Percentiles rank a stretch among this genome's conserved stretches.
phyloP scores from a whole-genome alignment of 2,888 invertebrate genomes.

The Aleiodes alternator region DNA sequence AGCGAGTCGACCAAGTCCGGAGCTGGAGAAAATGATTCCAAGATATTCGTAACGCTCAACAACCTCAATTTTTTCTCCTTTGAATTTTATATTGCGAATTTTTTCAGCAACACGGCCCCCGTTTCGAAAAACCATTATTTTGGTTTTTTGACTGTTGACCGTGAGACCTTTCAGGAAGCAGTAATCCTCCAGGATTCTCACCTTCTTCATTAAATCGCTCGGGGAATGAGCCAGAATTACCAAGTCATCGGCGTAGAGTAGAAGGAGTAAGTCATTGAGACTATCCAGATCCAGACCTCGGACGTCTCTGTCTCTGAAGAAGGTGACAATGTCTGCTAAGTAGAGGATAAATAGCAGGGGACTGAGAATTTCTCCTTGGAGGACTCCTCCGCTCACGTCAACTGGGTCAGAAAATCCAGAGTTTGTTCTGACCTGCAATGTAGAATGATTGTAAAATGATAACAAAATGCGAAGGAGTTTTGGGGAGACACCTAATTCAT shows the following conservation, averaged over 20 bases:
- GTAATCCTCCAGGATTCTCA: conserved; percentile 42
- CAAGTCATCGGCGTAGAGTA: conserved; percentile 52
- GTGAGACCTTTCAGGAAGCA: conserved; percentile 46
- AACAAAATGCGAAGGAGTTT: conserved; percentile 52
- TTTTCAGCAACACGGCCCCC: neutral
- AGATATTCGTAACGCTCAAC: conserved; percentile 41
- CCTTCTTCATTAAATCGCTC: conserved; percentile 43
- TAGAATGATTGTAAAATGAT: conserved; percentile 23
- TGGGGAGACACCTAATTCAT: conserved; percentile 45
- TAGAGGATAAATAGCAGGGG: conserved; percentile 42
- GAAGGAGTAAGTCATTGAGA: conserved; percentile 36
- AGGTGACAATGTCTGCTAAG: conserved; percentile 43
- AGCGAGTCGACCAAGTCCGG: conserved; percentile 13
- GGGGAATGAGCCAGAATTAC: conserved; percentile 45
- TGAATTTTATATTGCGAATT: conserved; percentile 21
- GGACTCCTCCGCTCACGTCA: conserved; percentile 43
- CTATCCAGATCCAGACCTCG: conserved; percentile 46
- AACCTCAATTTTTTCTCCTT: conserved; percentile 43
- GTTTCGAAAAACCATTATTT: no score
- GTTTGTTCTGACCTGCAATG: conserved; percentile 27
- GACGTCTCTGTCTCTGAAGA: conserved; percentile 39
- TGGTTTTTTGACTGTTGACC: conserved; percentile 50
- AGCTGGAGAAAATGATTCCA: conserved; percentile 30
- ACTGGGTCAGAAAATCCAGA: conserved; percentile 4
- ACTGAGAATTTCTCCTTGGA: conserved; percentile 33